These are phyloP conservation scores for Standfussiana lucernea DNA, from an alignment of 2,888 invertebrate genomes.

Conservation along the genomic window DNA sequence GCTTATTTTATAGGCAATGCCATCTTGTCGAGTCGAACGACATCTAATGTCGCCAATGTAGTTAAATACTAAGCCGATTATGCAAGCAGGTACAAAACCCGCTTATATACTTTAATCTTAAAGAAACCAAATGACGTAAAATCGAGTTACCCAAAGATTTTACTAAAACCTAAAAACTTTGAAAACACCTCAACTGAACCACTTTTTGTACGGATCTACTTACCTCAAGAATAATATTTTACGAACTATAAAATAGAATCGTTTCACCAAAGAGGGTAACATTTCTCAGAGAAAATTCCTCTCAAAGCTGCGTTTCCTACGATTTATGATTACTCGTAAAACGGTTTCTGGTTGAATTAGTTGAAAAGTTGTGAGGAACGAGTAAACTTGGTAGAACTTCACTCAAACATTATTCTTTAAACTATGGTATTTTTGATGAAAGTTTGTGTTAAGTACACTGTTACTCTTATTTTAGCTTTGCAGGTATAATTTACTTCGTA, in stretches of 20 bases:
- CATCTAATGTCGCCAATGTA: background rate
- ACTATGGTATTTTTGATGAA: conserved; percentile 48
- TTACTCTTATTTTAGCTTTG: conserved; percentile 5
- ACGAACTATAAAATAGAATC: conserved; percentile 68
- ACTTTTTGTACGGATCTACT: conserved; percentile 38
- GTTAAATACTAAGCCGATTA: background rate
- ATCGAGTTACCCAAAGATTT: conserved; percentile 32
- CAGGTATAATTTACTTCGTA: conserved; percentile 18
- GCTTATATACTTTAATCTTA: background rate
- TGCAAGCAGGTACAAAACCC: background rate
- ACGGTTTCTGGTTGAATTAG: conserved; percentile 83
- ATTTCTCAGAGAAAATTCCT: conserved; percentile 61
- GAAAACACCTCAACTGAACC: conserved; percentile 38
- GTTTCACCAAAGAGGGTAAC: conserved; percentile 52
- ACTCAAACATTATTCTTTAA: conserved; percentile 63
- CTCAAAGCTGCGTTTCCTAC: conserved; percentile 67
- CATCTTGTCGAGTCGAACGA: background rate
- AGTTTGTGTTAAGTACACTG: conserved; percentile 29
- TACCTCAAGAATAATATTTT: conserved; percentile 63
- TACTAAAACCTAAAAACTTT: conserved; percentile 33
- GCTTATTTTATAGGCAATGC: background rate
- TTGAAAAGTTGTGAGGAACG: conserved; percentile 83
- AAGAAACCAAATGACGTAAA: conserved; percentile 35
- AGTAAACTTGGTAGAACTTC: conserved; percentile 72
- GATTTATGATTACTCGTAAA: conserved; percentile 85